phyloP scores from a whole-genome alignment of 2,888 invertebrate genomes.

The Petrophora chlorosata region DNA sequence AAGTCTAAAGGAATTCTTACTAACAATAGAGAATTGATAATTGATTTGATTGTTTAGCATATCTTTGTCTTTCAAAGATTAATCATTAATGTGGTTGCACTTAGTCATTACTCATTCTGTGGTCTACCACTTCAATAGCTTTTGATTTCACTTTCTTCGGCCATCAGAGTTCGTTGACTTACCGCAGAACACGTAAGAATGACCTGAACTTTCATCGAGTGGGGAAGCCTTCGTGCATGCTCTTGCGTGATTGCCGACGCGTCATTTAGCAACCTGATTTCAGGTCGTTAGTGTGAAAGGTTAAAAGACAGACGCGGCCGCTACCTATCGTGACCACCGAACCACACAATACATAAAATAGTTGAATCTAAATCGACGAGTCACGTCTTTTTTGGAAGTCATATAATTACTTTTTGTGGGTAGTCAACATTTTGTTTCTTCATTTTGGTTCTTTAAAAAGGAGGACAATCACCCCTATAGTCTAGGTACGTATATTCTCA shows the following conservation, averaged over 20 bases:
- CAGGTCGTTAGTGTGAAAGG: conserved; percentile 20
- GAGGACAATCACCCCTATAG: too few species aligned
- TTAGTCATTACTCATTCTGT: conserved; percentile 10
- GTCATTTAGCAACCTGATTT: conserved; percentile 11
- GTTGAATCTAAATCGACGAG: neutral
- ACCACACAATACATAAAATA: neutral
- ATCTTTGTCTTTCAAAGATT: too few species aligned
- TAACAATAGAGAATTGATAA: too few species aligned
- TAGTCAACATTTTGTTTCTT: too few species aligned
- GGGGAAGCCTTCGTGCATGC: conserved; percentile 7
- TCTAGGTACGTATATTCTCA: too few species aligned
- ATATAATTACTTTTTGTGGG: too few species aligned
- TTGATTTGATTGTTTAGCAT: too few species aligned
- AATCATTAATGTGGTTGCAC: too few species aligned
- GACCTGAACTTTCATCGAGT: conserved; percentile 10
- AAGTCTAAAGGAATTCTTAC: too few species aligned
- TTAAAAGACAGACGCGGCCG: neutral
- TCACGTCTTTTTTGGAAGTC: too few species aligned
- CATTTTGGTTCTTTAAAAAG: too few species aligned
- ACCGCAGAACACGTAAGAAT: neutral
- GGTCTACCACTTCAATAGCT: neutral
- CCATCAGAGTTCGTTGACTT: conserved; percentile 27
- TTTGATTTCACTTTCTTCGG: conserved; percentile 18
- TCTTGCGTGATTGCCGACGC: conserved; percentile 16
- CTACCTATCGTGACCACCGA: neutral